Evolutionary conservation across 2,797 vertebrate genomes (phyloP), one percentile per base, ranked within the genome.

Genomic region (Pseudochirops cupreus): DNA sequence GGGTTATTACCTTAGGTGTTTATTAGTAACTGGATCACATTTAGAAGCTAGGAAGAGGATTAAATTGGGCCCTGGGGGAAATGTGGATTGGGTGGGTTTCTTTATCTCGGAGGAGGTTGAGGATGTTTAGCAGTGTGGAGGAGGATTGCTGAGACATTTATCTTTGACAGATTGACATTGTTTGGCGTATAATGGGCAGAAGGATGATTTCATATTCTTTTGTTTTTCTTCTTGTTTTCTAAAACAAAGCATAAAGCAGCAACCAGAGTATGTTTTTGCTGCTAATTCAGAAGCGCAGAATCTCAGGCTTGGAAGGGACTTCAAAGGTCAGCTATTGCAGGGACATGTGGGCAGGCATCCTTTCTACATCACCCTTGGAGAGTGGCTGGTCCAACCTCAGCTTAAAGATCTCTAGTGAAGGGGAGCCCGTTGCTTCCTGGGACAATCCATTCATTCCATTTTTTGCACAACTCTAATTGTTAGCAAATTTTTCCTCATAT

Each of bases 1-100:
- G n/a, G 11, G 26, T 62, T 55, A 74, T 87, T 94, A 67, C n/a
- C n/a, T 90, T 56, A 92, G 95, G 29, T 39, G 56, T 91, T 28
- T 93, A 59, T 90, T 56, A 92, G 92, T 92, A 89, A 57, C 54
- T 94, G 87, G n/a, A 91, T 87, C 62, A 87, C 90, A 28, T 92
- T 67, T 9, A 21, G 92, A 57, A 94, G 82, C 52, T 91, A 29
- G 50, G 29, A 50, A 14, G 24, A 33, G 12, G 24, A 18, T 31
- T 93, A 93, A 95, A 56, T 90, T 91, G 29, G 50, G 54, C 46
- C 90, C 94, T 90, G n/a, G 59, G 90, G 92, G 92, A 95, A 92
- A 91, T n/a, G 46, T 53, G 91, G 52, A 46, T 90, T 91, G 56
- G 31, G n/a, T 52, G 29, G 55, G 26, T 82, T 92, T 92, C 92